These are phyloP conservation scores for Deroplatys truncata DNA, from an alignment of 2,888 invertebrate genomes.

Conservation along the genomic window DNA sequence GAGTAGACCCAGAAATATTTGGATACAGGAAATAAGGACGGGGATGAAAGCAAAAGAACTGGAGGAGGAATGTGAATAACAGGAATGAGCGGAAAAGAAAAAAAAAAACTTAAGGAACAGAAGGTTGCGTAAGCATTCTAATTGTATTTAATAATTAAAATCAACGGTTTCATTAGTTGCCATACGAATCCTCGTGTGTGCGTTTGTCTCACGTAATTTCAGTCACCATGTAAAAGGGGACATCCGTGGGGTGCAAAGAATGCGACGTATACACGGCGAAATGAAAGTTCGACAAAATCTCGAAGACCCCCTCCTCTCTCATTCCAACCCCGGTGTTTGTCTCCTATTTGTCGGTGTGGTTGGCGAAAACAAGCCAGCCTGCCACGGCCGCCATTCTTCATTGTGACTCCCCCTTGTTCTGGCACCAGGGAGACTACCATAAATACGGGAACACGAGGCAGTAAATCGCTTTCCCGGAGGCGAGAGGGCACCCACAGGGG, in stretches of 20 bases:
- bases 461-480: conserved; percentile 3
- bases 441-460: not conserved
- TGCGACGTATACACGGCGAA: not conserved
- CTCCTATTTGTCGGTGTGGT: not conserved
- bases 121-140: too few relatives aligned
- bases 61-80: too few relatives aligned
- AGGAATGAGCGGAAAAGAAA: too few relatives aligned
- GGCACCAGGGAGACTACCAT: not conserved
- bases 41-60: too few relatives aligned
- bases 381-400: not conserved
- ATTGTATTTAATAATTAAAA: too few relatives aligned
- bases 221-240: not conserved
- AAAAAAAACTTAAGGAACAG: too few relatives aligned
- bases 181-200: too few relatives aligned
- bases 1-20: too few relatives aligned
- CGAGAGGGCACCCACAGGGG: not conserved
- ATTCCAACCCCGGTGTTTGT: not conserved
- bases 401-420: not conserved
- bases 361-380: not conserved
- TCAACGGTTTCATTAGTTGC: too few relatives aligned
- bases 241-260: too few relatives aligned
- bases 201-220: not conserved
- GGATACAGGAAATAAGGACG: too few relatives aligned
- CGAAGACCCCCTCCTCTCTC: not conserved
- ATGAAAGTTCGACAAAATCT: not conserved